Evolutionary conservation across 2,888 invertebrate species (phyloP), one percentile per base, ranked within the genome.

Genomic region (Hydrotaea diabolus): DNA sequence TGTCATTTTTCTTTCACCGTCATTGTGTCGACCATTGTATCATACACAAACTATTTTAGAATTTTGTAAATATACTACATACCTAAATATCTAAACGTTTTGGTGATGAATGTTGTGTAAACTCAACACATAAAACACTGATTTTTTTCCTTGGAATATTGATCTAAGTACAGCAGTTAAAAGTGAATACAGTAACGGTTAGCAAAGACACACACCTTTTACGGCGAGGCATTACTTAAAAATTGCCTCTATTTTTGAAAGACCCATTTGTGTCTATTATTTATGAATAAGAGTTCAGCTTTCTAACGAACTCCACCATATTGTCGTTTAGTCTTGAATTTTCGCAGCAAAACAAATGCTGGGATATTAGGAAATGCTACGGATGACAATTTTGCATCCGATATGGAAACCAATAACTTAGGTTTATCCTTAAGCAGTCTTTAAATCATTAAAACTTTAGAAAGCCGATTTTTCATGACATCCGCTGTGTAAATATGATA

Each of bases 11-110:
- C 72, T 71, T 36, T 85, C 85, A 85, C 55, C 43, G 59, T 77
- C 84, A 85, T 82, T 57, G 69, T 26, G 17, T 80, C 85, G 82
- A 80, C 77, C 85, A 85, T 85, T 85, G 85, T 85, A 85, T 83
- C 85, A 85, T 85, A 85, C 85, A 85, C 85, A 74, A 59, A 11
- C 17, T 71, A 71, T 26, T 55, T 80, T 72, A 53, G 82, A 76
- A 73, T 73, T 80, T 81, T 80, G 83, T 83, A 85, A 78, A 78
- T 80, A 80, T 31, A 71, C 15, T n/a, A 73, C 31, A 31, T 31
- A 59, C 26, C 19, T 69, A 69, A 19, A 31, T 72, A 77, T 62
- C 43, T 69, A 74, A 62, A 66, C 71, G 53, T 59, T 77, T 80
- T 66, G 57, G 72, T 57, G 43, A 59, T 43, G 53, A 53, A 26